phyloP scores from a whole-genome alignment of 2,797 vertebrate genomes.

The Coregonus sp. region DNA sequence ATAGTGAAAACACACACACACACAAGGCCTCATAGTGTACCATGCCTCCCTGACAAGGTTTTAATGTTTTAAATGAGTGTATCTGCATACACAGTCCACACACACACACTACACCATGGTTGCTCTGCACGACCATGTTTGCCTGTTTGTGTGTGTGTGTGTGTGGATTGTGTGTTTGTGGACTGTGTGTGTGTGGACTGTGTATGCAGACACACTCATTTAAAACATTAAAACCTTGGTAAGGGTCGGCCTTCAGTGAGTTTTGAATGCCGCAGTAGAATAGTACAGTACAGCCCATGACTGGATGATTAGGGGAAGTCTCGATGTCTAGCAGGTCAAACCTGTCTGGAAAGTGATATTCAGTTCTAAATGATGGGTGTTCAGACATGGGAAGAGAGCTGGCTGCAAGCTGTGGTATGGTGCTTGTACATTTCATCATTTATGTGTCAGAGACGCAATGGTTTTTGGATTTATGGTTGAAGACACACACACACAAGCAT shows the following conservation, averaged over 20 bases:
- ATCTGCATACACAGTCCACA: no score
- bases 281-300: background rate
- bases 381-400: conserved; percentile 11
- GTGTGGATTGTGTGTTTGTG: no score
- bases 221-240: background rate
- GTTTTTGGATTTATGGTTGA: conserved; percentile 40
- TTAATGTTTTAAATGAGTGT: no score
- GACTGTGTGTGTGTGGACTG: no score
- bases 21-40: no score
- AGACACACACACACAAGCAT: conserved; percentile 33
- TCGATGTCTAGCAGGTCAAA: background rate
- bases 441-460: conserved; percentile 52
- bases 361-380: conserved; percentile 44
- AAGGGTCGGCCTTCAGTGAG: background rate
- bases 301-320: no score
- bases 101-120: no score
- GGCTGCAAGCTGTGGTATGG: conserved; percentile 16
- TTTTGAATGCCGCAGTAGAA: background rate
- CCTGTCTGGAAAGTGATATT: conserved; percentile 17
- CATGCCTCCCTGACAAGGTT: no score
- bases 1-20: no score
- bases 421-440: conserved; percentile 46
- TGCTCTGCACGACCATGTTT: background rate
- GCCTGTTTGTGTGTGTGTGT: conserved; percentile 1
- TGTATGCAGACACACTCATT: background rate